Conservation (phyloP, 2,888 invertebrate genomes). For the Tanytarsus gracilentus region DNA sequence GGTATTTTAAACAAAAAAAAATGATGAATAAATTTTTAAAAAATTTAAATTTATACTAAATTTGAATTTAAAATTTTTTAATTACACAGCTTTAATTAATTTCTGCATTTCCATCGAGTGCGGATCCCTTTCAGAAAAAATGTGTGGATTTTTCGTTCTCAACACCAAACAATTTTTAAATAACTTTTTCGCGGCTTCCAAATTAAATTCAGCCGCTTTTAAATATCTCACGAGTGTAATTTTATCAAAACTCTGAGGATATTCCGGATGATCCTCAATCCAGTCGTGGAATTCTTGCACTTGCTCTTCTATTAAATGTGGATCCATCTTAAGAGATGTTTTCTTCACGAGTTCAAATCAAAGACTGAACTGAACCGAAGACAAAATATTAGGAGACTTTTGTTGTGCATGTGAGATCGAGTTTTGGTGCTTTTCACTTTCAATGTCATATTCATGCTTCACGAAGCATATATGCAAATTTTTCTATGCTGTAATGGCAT, state of each 20-base stretch:
- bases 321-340: background rate
- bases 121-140: constrained; percentile 53
- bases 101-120: constrained; percentile 46
- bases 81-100: constrained; percentile 51
- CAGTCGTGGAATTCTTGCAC: background rate
- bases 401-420: too few relatives aligned
- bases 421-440: too few relatives aligned
- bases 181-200: background rate
- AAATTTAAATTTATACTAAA: background rate
- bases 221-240: constrained; percentile 11
- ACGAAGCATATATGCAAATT: too few relatives aligned
- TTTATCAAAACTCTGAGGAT: background rate
- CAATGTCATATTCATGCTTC: too few relatives aligned
- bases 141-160: constrained; percentile 45
- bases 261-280: constrained; percentile 6
- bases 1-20: background rate
- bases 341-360: background rate
- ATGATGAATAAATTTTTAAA: background rate
- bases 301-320: background rate
- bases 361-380: constrained; percentile 1
- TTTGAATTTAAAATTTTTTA: too few relatives aligned
- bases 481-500: too few relatives aligned
- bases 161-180: background rate
- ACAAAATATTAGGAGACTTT: too few relatives aligned
- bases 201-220: constrained; percentile 5